Conservation (phyloP, 2,113 vertebrate species). For the Centropus bengalensis region DNA sequence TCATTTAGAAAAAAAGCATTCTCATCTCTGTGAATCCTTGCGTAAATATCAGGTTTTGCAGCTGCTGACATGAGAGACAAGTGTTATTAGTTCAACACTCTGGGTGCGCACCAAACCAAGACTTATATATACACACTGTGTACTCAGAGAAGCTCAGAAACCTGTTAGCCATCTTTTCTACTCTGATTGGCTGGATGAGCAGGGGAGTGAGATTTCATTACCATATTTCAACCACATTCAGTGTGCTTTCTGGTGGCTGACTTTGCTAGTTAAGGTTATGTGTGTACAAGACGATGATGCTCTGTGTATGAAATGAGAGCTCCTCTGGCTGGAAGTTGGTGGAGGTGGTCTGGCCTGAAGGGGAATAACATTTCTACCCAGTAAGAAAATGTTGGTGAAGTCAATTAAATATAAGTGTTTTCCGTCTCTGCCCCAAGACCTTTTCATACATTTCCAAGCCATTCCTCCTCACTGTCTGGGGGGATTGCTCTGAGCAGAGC, state of each 20-base stretch:
- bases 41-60: conserved; percentile 69
- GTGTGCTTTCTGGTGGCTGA: background rate
- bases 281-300: background rate
- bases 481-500: background rate
- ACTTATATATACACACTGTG: conserved; percentile 1
- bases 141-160: conserved; percentile 10
- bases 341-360: background rate
- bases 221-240: background rate
- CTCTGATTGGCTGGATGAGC: background rate
- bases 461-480: background rate
- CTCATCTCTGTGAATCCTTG: conserved; percentile 57
- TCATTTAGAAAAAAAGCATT: background rate
- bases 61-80: conserved; percentile 47
- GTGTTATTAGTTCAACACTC: conserved; percentile 44
- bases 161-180: background rate
- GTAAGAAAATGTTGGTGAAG: background rate
- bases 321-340: background rate
- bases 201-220: conserved; percentile 1
- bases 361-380: background rate
- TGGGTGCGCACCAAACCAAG: conserved; percentile 35
- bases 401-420: background rate
- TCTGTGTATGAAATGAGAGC: background rate
- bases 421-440: background rate
- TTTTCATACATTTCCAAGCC: background rate
- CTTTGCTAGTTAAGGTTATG: background rate